phyloP scores from a whole-genome alignment of 2,797 vertebrate species.

The Lophius americanus region DNA sequence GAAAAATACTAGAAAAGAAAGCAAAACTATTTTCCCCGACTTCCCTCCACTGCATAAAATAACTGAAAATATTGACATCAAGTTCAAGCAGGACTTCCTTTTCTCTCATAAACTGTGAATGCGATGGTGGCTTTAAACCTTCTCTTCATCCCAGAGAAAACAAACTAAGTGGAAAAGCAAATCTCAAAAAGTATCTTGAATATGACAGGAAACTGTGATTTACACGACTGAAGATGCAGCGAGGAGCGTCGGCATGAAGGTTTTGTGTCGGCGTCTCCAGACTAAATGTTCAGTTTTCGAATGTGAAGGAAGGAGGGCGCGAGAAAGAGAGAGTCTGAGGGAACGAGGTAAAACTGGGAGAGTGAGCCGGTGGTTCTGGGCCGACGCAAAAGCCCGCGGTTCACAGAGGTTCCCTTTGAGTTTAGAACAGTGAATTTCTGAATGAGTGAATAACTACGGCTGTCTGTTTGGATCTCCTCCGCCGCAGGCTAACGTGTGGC shows the following conservation, averaged over 20 bases:
- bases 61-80: not conserved
- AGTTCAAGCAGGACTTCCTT: not conserved
- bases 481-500: slow-evolving; percentile 69
- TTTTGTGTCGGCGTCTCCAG: too few relatives aligned
- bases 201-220: slow-evolving; percentile 23
- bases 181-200: not conserved
- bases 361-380: slow-evolving; percentile 49
- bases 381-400: slow-evolving; percentile 73
- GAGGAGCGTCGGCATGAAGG: not conserved
- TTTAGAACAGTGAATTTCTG: slow-evolving; percentile 76
- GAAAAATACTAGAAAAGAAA: not conserved
- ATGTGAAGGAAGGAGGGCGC: slow-evolving; percentile 17
- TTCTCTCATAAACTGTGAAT: too few relatives aligned
- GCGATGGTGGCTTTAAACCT: not conserved
- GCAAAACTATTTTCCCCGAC: not conserved
- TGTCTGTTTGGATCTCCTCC: slow-evolving; percentile 79
- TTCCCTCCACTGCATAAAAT: not conserved
- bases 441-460: slow-evolving; percentile 80
- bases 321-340: slow-evolving; percentile 32
- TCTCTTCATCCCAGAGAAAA: not conserved
- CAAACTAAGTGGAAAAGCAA: not conserved
- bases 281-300: not conserved
- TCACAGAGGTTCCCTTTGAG: slow-evolving; percentile 81
- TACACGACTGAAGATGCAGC: slow-evolving; percentile 16
- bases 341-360: slow-evolving; percentile 38